These are phyloP conservation scores for Anomalospiza imberbis DNA, from an alignment of 2,797 vertebrate genomes.

Conservation along the genomic window DNA sequence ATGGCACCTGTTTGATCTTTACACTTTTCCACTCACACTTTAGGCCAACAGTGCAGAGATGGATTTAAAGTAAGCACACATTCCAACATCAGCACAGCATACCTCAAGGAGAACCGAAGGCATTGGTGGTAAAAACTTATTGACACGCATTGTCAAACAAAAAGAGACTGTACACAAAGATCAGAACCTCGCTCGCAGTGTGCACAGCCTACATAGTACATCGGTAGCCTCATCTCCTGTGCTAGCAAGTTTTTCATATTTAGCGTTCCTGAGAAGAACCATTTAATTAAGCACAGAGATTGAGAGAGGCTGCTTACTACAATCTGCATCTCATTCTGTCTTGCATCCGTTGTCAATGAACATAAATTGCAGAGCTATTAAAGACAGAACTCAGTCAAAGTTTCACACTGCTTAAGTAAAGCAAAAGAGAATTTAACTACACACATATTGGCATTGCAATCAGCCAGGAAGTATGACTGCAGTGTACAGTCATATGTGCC, in stretches of 20 bases:
- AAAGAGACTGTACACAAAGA: neutral
- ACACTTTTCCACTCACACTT: neutral
- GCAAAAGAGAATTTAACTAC: conserved; percentile 30
- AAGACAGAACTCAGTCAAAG: conserved; percentile 36
- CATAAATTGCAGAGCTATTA: conserved; percentile 30
- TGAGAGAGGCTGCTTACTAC: neutral
- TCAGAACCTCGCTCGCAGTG: neutral
- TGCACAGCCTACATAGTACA: neutral
- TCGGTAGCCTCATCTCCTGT: neutral
- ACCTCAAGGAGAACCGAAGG: conserved; percentile 16
- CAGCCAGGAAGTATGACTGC: conserved; percentile 18
- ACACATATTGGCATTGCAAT: conserved; percentile 26
- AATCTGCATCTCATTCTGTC: conserved; percentile 35
- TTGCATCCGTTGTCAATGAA: conserved; percentile 17
- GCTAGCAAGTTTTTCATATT: conserved; percentile 21
- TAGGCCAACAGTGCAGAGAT: neutral
- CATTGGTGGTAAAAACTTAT: neutral
- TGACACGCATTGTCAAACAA: neutral
- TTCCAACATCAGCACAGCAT: neutral
- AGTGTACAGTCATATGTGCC: neutral
- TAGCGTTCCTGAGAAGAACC: neutral
- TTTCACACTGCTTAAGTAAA: conserved; percentile 26
- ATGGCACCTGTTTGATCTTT: neutral
- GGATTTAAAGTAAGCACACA: neutral
- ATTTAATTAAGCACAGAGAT: conserved; percentile 36